phyloP scores from a whole-genome alignment of 2,888 invertebrate genomes.

The Agrotis exclamationis region DNA sequence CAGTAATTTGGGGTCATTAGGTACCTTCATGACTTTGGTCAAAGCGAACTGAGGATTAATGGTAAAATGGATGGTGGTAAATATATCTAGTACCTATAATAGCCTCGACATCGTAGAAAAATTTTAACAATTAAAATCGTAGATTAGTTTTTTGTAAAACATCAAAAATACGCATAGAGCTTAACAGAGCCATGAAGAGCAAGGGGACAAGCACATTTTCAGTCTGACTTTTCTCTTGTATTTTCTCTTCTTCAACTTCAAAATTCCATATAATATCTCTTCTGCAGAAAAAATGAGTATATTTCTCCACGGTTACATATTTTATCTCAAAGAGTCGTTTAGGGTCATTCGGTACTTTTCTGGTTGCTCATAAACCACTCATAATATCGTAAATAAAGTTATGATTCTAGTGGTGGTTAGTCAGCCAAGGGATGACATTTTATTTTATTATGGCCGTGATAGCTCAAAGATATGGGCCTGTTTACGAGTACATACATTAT shows the following conservation, averaged over 20 bases:
- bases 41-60: slow-evolving; percentile 3
- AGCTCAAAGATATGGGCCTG: slow-evolving; percentile 18
- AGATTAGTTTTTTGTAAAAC: no score
- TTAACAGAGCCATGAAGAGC: no score
- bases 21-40: slow-evolving; percentile 15
- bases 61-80: no score
- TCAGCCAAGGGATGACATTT: slow-evolving; percentile 52
- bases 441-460: slow-evolving; percentile 55
- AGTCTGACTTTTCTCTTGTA: no score
- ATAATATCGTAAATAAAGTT: slow-evolving; percentile 53
- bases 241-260: no score
- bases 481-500: slow-evolving; percentile 43
- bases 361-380: slow-evolving; percentile 41
- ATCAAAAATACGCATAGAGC: no score
- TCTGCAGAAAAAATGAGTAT: background rate
- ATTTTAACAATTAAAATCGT: no score
- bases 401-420: slow-evolving; percentile 54
- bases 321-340: slow-evolving; percentile 9
- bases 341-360: slow-evolving; percentile 29
- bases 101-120: no score
- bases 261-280: no score
- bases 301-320: background rate
- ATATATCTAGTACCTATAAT: no score
- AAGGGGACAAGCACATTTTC: no score
- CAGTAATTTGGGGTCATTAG: slow-evolving; percentile 26